Conservation (phyloP, 2,113 vertebrate species). For the Blennius ocellaris region DNA sequence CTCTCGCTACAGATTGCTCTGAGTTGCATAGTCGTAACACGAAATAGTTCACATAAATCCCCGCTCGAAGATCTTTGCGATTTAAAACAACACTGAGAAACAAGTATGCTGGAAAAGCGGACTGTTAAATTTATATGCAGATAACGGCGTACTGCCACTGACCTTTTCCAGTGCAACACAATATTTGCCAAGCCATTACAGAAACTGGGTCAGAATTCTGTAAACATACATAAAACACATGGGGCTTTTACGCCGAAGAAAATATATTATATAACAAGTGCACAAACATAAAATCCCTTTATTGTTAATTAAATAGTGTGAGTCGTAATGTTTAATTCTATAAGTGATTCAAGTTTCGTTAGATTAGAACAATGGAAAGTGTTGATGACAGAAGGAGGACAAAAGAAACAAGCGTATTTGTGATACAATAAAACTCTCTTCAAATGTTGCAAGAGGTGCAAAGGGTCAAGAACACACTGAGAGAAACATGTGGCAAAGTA, state of each 20-base stretch:
- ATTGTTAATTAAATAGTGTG: neutral
- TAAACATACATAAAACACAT: slow-evolving; percentile 14
- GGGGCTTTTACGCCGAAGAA: neutral
- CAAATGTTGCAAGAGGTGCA: neutral
- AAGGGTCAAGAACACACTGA: neutral
- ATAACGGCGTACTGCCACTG: neutral
- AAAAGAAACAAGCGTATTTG: neutral
- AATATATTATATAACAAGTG: slow-evolving; percentile 1
- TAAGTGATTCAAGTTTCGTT: neutral
- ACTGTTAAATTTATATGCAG: neutral
- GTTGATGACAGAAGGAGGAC: neutral
- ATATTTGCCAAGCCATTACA: neutral
- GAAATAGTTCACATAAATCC: neutral
- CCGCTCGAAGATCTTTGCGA: neutral
- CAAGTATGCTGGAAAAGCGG: too few species aligned
- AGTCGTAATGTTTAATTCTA: neutral
- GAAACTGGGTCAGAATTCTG: neutral
- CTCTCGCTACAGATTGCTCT: slow-evolving; percentile 15
- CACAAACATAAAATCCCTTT: neutral
- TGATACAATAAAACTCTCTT: neutral
- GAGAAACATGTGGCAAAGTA: neutral
- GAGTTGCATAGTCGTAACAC: neutral
- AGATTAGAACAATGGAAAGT: neutral
- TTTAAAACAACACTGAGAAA: too few species aligned
- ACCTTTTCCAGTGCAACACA: neutral